phyloP scores from a whole-genome alignment of 2,888 invertebrate genomes.

The Tetrapedia diversipes region DNA sequence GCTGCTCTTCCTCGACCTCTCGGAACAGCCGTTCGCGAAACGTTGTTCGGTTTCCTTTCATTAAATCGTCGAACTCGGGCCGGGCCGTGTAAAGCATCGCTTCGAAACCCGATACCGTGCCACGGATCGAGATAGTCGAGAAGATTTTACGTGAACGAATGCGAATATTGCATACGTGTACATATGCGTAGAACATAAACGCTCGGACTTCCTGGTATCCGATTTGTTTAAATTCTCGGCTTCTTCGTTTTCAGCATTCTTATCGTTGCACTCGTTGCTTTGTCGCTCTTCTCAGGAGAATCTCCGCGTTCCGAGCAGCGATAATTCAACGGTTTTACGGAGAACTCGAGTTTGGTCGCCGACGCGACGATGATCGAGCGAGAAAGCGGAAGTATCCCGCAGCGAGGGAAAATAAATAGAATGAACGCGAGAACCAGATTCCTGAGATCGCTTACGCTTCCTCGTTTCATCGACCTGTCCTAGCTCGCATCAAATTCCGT shows the following conservation, averaged over 20 bases:
- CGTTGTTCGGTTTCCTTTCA: slow-evolving; percentile 10
- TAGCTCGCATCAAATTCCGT: slow-evolving; percentile 42
- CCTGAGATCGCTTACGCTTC: slow-evolving; percentile 56
- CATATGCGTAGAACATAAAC: no score
- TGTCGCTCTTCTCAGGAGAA: slow-evolving; percentile 1
- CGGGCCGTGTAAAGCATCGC: background rate
- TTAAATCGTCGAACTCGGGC: slow-evolving; percentile 15
- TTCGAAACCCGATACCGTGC: background rate
- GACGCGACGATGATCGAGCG: background rate
- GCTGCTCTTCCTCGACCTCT: slow-evolving; percentile 23
- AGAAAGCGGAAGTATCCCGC: slow-evolving; percentile 40
- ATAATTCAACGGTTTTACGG: background rate
- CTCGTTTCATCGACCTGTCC: slow-evolving; percentile 45
- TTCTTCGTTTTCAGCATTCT: slow-evolving; percentile 48
- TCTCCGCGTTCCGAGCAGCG: slow-evolving; percentile 7
- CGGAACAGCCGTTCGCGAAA: slow-evolving; percentile 9
- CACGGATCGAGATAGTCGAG: background rate
- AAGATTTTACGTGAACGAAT: no score
- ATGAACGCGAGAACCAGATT: slow-evolving; percentile 54
- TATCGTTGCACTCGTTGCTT: slow-evolving; percentile 14
- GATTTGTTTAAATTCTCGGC: slow-evolving; percentile 41
- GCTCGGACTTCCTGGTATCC: slow-evolving; percentile 27
- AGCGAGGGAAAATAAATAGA: slow-evolving; percentile 48
- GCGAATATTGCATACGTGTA: no score
- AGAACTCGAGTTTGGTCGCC: slow-evolving; percentile 16